Conservation (phyloP, 2,888 invertebrate species). For the Metalampra italica region DNA sequence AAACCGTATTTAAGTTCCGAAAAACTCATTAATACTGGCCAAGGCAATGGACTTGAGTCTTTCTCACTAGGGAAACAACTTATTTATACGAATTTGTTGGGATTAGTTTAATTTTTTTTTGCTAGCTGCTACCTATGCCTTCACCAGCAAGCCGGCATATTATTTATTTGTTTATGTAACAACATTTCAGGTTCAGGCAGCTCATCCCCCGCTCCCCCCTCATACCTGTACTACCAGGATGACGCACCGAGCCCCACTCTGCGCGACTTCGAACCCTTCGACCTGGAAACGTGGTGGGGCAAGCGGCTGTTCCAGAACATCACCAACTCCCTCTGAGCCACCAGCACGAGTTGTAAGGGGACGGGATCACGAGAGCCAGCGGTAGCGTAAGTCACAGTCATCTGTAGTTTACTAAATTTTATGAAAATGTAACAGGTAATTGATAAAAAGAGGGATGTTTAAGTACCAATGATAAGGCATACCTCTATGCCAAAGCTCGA, state of each 20-base stretch:
- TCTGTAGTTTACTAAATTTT: conserved; percentile 73
- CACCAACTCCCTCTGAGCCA: conserved; percentile 84
- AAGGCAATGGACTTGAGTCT: too few relatives aligned
- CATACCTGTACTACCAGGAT: conserved; percentile 84
- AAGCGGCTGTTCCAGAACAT: conserved; percentile 90
- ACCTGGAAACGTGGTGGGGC: conserved; percentile 95
- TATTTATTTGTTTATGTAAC: not conserved
- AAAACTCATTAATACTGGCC: too few relatives aligned
- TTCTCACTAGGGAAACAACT: too few relatives aligned
- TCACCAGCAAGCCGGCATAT: too few relatives aligned
- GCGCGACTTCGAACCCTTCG: conserved; percentile 92
- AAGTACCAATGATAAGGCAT: too few relatives aligned
- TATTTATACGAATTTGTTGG: too few relatives aligned
- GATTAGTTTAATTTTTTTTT: too few relatives aligned
- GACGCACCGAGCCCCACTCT: conserved; percentile 83
- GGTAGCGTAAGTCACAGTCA: conserved; percentile 74
- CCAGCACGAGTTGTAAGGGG: conserved; percentile 13
- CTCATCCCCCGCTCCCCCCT: conserved; percentile 62
- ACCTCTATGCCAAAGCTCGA: too few relatives aligned
- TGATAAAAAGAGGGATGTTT: too few relatives aligned
- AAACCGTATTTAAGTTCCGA: too few relatives aligned
- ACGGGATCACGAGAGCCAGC: conserved; percentile 41
- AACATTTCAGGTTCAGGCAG: conserved; percentile 57
- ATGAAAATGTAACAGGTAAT: conserved; percentile 5
- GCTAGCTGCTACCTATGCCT: too few relatives aligned